A percentile compares a stretch with the other conserved stretches of the same genome.
Evolutionary conservation across 2,113 vertebrate species (phyloP).

Genomic region (Leptobrachium ailaonicum): DNA sequence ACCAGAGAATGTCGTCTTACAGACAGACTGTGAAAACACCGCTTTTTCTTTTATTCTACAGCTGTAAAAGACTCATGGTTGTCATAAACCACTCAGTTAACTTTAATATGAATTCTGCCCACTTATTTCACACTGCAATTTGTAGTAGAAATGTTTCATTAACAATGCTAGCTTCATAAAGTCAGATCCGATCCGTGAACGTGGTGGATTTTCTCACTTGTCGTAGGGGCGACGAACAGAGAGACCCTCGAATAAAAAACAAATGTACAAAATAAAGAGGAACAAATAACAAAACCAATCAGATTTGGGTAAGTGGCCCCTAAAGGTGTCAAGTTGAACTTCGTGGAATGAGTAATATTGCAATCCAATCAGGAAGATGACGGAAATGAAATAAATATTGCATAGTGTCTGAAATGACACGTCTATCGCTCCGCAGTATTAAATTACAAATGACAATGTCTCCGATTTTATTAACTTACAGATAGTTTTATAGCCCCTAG

Average conservation of each 20-base stretch:
- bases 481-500: slow-evolving; percentile 3
- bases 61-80: slow-evolving; percentile 23
- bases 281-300: background rate
- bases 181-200: slow-evolving; percentile 16
- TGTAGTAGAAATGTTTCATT: slow-evolving; percentile 44
- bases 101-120: slow-evolving; percentile 49
- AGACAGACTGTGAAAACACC: too few relatives aligned
- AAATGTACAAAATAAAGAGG: too few relatives aligned
- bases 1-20: too few relatives aligned
- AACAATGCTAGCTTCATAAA: slow-evolving; percentile 9
- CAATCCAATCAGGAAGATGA: slow-evolving; percentile 6
- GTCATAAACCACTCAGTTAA: slow-evolving; percentile 48
- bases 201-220: slow-evolving; percentile 24
- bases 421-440: slow-evolving; percentile 30
- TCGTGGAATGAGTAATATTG: background rate
- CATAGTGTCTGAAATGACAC: slow-evolving; percentile 13
- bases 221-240: background rate
- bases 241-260: too few relatives aligned
- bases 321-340: background rate
- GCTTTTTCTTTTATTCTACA: background rate
- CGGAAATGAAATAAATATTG: slow-evolving; percentile 26
- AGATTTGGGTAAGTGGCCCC: background rate
- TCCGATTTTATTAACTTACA: slow-evolving; percentile 34
- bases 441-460: slow-evolving; percentile 23
- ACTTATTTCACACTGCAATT: slow-evolving; percentile 44